Conservation (phyloP, 2,888 invertebrate genomes). For the Rotaria magnacalcarata region DNA sequence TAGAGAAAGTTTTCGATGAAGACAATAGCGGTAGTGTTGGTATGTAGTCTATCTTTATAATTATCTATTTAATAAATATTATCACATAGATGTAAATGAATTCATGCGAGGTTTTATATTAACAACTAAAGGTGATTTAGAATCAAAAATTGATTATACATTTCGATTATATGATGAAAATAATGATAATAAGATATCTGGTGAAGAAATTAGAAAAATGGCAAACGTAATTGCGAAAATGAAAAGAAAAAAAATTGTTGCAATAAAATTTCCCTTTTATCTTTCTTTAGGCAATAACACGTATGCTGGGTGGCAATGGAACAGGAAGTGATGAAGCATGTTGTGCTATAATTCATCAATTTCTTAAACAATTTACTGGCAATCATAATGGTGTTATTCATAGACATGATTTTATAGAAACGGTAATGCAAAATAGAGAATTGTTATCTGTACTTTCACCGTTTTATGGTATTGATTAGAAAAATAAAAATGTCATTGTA, state of each 20-base stretch:
- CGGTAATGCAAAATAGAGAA: not conserved
- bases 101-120: slow-evolving; percentile 1
- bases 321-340: not conserved
- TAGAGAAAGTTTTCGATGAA: slow-evolving; percentile 23
- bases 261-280: not conserved
- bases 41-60: not conserved
- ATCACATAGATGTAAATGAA: not conserved
- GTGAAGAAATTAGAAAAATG: slow-evolving; percentile 10
- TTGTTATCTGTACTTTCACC: slow-evolving; percentile 10
- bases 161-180: slow-evolving; percentile 10
- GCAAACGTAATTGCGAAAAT: not conserved
- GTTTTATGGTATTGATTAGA: not conserved
- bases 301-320: not conserved
- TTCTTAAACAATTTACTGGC: slow-evolving; percentile 8
- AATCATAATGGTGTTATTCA: not conserved
- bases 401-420: slow-evolving; percentile 15
- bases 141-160: slow-evolving; percentile 32
- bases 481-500: no score
- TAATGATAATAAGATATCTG: not conserved
- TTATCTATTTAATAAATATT: not conserved
- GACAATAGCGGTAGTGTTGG: slow-evolving; percentile 29
- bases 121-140: slow-evolving; percentile 32
- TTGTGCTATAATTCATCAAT: slow-evolving; percentile 9
- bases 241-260: not conserved
- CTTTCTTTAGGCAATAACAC: not conserved